A percentile compares a stretch with the other conserved stretches of the same genome.
phyloP scores from a whole-genome alignment of 1,140 invertebrate genomes.

The Lordiphosa stackelbergi region DNA sequence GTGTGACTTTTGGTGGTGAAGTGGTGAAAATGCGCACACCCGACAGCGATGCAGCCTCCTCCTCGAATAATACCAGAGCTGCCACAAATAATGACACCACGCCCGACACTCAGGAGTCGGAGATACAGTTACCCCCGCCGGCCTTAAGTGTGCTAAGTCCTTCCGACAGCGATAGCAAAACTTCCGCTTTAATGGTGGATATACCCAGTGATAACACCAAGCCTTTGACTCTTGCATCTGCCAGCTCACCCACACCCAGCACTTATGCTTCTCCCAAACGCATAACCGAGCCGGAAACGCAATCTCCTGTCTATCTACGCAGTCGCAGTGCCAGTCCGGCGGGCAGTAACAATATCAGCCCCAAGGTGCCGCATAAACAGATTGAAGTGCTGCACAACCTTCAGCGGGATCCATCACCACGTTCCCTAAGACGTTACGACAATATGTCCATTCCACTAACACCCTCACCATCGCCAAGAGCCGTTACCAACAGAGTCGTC shows the following conservation, averaged over 20 bases:
- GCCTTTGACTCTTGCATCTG: constrained; percentile 35
- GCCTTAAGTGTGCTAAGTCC: background rate
- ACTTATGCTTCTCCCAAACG: constrained; percentile 9
- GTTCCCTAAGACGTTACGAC: constrained; percentile 41
- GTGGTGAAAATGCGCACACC: constrained; percentile 89
- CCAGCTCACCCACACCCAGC: constrained; percentile 9
- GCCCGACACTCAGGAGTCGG: background rate
- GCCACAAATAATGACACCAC: background rate
- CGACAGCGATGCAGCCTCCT: constrained; percentile 82
- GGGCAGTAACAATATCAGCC: constrained; percentile 78
- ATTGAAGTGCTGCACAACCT: constrained; percentile 82
- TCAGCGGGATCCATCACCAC: constrained; percentile 79
- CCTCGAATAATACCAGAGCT: constrained; percentile 28
- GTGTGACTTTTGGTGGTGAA: constrained; percentile 90
- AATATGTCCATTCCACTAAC: constrained; percentile 5
- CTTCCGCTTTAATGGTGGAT: constrained; percentile 50
- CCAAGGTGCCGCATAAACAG: constrained; percentile 79
- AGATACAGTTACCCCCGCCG: background rate
- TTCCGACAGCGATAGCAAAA: constrained; percentile 13
- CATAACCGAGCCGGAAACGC: constrained; percentile 23
- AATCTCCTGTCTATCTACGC: constrained; percentile 64
- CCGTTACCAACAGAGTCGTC: background rate
- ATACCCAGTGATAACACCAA: constrained; percentile 72
- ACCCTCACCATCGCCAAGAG: constrained; percentile 11
- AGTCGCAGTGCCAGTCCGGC: constrained; percentile 72